Evolutionary conservation across 2,888 invertebrate species (phyloP), one percentile per base, ranked within the genome.

Genomic region (Taphrorychus bicolor): DNA sequence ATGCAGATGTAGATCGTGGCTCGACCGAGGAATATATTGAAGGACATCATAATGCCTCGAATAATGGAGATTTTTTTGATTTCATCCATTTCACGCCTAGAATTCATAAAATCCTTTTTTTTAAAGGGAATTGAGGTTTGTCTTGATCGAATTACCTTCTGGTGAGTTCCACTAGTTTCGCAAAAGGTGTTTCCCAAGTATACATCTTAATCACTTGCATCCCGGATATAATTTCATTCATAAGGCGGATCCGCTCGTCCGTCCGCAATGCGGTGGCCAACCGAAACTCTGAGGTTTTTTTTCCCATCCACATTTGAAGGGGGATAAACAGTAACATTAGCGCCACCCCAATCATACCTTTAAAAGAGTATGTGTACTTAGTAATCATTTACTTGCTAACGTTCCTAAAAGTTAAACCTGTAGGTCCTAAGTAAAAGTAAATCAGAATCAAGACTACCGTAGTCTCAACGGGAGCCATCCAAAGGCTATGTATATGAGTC

Each of bases 161-260:
- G 0, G 89, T 86, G 22, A 84, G 73, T 41, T 85, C 88, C 1
- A 96, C 91, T 64, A 95, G 86, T 73, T 88, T 87, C 16, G 90
- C 87, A 78, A 97, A 96, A 0, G 95, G 91, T 75, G 88, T 88
- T 79, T 97, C 97, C 92, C 97, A 97, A 0, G 95, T 92, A 77
- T 95, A 97, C 95, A 97, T 96, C 84, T 97, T 97, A 73, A 97
- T 93, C 0, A 96, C 94, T 82, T 94, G 88, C 78, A 94, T 92
- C 0, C 94, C 95, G 75, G 89, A 88, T 48, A 97, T 88, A 21
- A 94, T 90, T 83, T 94, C 96, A 78, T 92, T 94, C 94, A 96
- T 95, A 0, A 95, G 80, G 14, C 92, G 85, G 1, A 97, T 91
- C 4, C 97, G 83, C 72, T 92, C 86, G 82, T 97, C 97, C 0